Base-by-base conservation (phyloP, 2,888 invertebrate genomes). In the Sylvicola cinctus region DNA sequence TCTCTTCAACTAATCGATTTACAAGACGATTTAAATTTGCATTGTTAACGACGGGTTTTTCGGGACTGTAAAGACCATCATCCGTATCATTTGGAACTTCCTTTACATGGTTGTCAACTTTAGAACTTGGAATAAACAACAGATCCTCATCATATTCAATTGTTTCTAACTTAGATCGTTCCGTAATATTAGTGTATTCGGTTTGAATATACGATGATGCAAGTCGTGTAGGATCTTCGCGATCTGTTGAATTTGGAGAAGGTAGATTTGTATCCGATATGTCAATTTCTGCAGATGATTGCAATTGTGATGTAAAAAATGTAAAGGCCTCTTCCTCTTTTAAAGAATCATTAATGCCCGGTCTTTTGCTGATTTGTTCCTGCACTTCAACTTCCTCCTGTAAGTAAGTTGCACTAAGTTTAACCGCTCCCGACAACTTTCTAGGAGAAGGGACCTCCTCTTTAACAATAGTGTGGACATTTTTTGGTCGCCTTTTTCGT, bases 151-250 rank as follows among this genome's bases (percentile, higher is more conserved):
- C 39, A 26, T 39, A 42, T 31, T 43, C 17, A 1, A 38, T 36
- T 31, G 44, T 45, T 2, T 20, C 34, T 6, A 38, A 28, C 23
- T 41, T 20, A 7, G 42, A 34, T 11, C 38, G 30, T 33, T 40
- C 41, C 2, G 47, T 39, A 1, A 46, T 30, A 2, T 30, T 26
- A 3, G 44, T 42, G 6, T 48, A 40, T 12, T 57, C 57, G n/a
- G 56, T 48, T 42, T 51, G 45, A 31, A 58, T 44, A 28, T 50
- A 56, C 2, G 51, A 51, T 1, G 49, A 48, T 0, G 46, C 48
- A 7, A 47, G 40, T 17, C 45, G 36, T 17, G 43, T 20, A 6
- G 20, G 20, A 20, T 20, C 20, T 20, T 20, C 20, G 20, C 8
- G 20, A 20, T 20, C 20, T 6, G 20, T 20, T 8, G 20, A 20